A percentile compares a stretch with the other conserved stretches of the same genome.
Evolutionary conservation across 2,113 vertebrate species (phyloP).

Genomic region (Perca fluviatilis): DNA sequence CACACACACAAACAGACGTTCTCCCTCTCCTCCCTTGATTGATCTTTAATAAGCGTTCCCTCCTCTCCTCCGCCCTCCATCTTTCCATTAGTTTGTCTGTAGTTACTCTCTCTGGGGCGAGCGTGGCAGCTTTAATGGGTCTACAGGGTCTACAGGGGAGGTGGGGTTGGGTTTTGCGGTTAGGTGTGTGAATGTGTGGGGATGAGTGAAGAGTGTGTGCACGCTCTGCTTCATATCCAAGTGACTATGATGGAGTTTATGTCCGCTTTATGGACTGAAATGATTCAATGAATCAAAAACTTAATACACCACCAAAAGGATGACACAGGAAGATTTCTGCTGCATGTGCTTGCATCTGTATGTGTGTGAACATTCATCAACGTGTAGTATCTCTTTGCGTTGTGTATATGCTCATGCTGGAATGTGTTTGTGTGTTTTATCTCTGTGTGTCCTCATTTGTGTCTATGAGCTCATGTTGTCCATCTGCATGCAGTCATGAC

Average conservation of each 20-base stretch:
- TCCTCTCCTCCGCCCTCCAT: constrained; percentile 45
- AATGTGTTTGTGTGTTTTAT: constrained; percentile 59
- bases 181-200: constrained; percentile 29
- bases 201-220: constrained; percentile 14
- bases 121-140: constrained; percentile 79
- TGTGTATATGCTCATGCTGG: constrained; percentile 22
- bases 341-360: constrained; percentile 2
- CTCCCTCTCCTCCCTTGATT: constrained; percentile 65
- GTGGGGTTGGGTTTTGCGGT: constrained; percentile 69
- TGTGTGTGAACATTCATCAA: background rate
- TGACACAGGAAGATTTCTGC: background rate
- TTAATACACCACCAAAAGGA: background rate
- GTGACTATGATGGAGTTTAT: background rate
- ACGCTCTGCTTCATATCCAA: constrained; percentile 21
- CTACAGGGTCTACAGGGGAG: constrained; percentile 78
- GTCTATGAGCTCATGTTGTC: constrained; percentile 74
- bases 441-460: constrained; percentile 53
- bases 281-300: constrained; percentile 28
- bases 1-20: constrained; percentile 27
- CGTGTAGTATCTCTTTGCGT: constrained; percentile 7
- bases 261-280: constrained; percentile 19
- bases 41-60: constrained; percentile 79
- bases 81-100: constrained; percentile 72
- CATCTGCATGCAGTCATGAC: constrained; percentile 72
- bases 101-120: constrained; percentile 65